Percentiles rank a stretch among this genome's conserved stretches.
Evolutionary conservation across 2,888 invertebrate species (phyloP).

Genomic region (Aethes cnicana): DNA sequence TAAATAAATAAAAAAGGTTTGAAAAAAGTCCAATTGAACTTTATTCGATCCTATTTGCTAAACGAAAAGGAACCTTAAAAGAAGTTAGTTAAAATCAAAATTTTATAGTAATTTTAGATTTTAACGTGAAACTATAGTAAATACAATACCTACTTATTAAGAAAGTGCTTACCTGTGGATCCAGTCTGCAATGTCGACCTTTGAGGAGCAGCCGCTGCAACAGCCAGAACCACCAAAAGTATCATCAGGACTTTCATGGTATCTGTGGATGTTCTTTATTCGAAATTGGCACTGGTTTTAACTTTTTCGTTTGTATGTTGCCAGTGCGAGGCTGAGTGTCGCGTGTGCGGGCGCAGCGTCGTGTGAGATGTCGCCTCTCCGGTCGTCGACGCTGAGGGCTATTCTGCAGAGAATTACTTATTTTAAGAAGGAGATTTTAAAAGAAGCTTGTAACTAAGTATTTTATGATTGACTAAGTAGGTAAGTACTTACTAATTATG

Average conservation of each 20-base stretch:
- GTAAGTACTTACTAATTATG: too few relatives aligned
- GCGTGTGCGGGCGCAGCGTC: slow-evolving; percentile 17
- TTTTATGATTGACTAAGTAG: too few relatives aligned
- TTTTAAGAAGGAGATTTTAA: not conserved
- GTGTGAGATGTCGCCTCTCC: slow-evolving; percentile 23
- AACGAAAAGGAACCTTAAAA: too few relatives aligned
- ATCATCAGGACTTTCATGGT: slow-evolving; percentile 18
- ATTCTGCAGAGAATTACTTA: slow-evolving; percentile 13
- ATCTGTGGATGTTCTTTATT: not conserved
- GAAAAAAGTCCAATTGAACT: too few relatives aligned
- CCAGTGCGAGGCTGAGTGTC: slow-evolving; percentile 20
- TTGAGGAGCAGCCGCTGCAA: slow-evolving; percentile 25
- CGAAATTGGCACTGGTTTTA: not conserved
- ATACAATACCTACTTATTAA: not conserved
- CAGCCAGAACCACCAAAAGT: slow-evolving; percentile 18
- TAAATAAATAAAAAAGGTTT: too few relatives aligned
- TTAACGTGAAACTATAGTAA: not conserved
- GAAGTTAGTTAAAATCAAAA: not conserved
- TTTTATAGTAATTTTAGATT: not conserved
- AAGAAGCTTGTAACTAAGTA: not conserved
- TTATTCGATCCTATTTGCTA: too few relatives aligned
- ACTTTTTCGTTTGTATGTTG: not conserved
- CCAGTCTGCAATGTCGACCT: slow-evolving; percentile 18
- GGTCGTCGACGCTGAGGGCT: slow-evolving; percentile 25
- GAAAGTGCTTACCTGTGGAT: slow-evolving; percentile 10